Evolutionary conservation across 1,140 invertebrate genomes (phyloP), one percentile per base, ranked within the genome.

Genomic region (Trachymyrmex cornetzi): DNA sequence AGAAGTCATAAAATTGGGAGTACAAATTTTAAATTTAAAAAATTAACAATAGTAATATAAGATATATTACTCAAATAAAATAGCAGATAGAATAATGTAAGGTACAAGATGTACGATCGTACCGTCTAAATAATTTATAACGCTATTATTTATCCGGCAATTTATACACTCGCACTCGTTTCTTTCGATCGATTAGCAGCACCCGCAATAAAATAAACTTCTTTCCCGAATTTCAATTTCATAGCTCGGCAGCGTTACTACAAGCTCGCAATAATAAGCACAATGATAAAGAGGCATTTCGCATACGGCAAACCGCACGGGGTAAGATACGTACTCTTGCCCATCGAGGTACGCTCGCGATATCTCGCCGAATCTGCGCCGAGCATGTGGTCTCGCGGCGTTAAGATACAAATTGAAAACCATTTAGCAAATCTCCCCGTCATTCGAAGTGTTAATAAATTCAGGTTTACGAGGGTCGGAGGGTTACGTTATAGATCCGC

Each of bases 351-450:
- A 34, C 77, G 67, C 34, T 63, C 66, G 74, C 79, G 80, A 89
- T 57, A 79, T 81, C 59, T 71, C 82, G 89, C 67, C 64, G 81
- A 85, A 92, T 91, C 87, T 89, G 89, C 38, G 55, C 82, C 91
- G 88, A 89, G 86, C 93, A 94, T 92, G 93, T 94, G 92, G 91
- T 82, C 89, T 81, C 71, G 84, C 85, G 77, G 92, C 90, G 94
- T 92, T 92, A 89, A 93, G 92, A 92, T 95, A 95, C 94, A 95
- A 95, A 95, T 95, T 95, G 95, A 95, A 95, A 95, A 95, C 94
- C 94, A 95, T 95, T 95, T 93, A 92, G 91, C 93, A 94, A 95
- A 95, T 95, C 94, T 94, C 93, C 91, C 86, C 80, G 87, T 87
- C 93, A 91, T 92, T 94, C 91, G 75, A 90, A 94, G 94, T 95